Conservation (phyloP, 2,797 vertebrate species). For the Tragopan temminckii region DNA sequence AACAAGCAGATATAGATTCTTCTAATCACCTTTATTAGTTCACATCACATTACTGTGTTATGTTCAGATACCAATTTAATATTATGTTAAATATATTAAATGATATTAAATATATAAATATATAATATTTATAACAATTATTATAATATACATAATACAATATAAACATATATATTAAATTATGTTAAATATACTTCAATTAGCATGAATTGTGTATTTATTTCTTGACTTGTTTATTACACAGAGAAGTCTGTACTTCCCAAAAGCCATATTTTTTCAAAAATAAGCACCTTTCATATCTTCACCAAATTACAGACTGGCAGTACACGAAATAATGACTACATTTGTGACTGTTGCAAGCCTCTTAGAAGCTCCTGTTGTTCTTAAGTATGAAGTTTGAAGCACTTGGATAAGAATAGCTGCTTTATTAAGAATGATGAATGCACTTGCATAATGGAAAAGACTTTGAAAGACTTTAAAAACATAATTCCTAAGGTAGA, state of each 20-base stretch:
- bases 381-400: not conserved
- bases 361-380: not conserved
- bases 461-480: not conserved
- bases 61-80: not conserved
- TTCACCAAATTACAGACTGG: not conserved
- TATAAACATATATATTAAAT: not conserved
- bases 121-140: too few relatives aligned
- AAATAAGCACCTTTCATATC: not conserved
- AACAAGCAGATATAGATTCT: not conserved
- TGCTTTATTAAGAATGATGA: not conserved
- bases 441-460: not conserved
- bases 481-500: not conserved
- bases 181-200: not conserved
- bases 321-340: not conserved
- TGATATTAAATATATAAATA: too few relatives aligned
- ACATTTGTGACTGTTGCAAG: not conserved
- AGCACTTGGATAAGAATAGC: not conserved
- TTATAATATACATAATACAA: too few relatives aligned
- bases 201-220: slow-evolving; percentile 19
- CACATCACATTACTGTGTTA: not conserved
- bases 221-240: slow-evolving; percentile 14
- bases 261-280: not conserved
- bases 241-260: not conserved
- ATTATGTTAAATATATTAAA: not conserved
- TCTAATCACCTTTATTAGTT: not conserved